phyloP scores from a whole-genome alignment of 30 jellyfish, hydroid and myxozoan genomes.

The Hydractinia symbiolongicarpus region DNA sequence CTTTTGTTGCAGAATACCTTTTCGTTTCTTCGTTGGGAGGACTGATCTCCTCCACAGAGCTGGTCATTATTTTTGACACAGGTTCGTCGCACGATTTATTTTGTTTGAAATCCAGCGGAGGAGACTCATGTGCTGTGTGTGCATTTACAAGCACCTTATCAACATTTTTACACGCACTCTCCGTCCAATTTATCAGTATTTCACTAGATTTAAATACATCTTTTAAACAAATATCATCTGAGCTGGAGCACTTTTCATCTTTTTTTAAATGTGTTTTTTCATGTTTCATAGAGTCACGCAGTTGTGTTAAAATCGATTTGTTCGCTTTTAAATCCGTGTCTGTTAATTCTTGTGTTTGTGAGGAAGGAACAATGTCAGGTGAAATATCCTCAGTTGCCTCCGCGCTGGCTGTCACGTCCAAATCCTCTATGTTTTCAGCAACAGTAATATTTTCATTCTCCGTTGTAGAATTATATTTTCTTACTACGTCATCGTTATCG shows the following conservation, averaged over 20 bases:
- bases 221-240: no score
- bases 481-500: background rate
- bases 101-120: no score
- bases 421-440: background rate
- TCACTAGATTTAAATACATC: background rate
- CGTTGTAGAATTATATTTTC: background rate
- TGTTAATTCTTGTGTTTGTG: constrained; percentile 52
- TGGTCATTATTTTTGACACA: background rate
- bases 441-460: background rate
- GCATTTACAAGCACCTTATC: background rate
- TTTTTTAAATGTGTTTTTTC: background rate
- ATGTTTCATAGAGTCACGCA: background rate
- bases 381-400: constrained; percentile 17
- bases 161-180: background rate
- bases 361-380: constrained; percentile 68
- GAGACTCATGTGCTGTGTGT: background rate
- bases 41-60: background rate
- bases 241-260: background rate
- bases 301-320: background rate
- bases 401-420: background rate
- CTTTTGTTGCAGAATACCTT: background rate
- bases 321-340: background rate
- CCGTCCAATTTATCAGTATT: background rate
- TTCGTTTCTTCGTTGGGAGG: background rate
- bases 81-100: background rate